These are phyloP conservation scores for Blastobasis adustella DNA, from an alignment of 2,888 invertebrate species.

Conservation along the genomic window DNA sequence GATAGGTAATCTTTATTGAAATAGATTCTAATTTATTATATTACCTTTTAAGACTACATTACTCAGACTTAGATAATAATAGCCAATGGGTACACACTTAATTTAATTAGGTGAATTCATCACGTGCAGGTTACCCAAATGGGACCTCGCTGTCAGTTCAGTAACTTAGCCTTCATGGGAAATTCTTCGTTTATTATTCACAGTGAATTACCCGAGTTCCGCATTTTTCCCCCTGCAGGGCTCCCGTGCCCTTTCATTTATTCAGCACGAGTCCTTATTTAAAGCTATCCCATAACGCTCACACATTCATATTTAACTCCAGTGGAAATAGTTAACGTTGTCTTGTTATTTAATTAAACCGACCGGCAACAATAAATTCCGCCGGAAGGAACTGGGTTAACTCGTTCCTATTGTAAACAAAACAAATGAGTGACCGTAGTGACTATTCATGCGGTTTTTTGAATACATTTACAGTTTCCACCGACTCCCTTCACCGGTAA, in stretches of 20 bases:
- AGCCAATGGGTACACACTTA: too few species aligned
- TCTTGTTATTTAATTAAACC: not conserved
- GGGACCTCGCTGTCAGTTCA: conserved; percentile 30
- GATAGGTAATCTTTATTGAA: conserved; percentile 30
- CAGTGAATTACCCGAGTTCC: conserved; percentile 54
- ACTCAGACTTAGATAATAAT: too few species aligned
- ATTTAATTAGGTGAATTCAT: too few species aligned
- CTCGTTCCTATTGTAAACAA: too few species aligned
- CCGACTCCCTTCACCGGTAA: too few species aligned
- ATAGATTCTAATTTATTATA: conserved; percentile 24
- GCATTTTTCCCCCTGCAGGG: conserved; percentile 49
- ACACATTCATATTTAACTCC: conserved; percentile 26
- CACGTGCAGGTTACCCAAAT: conserved; percentile 31
- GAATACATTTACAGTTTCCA: too few species aligned
- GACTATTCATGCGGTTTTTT: too few species aligned
- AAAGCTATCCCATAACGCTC: conserved; percentile 38
- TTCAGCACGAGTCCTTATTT: conserved; percentile 47
- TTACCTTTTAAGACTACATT: too few species aligned
- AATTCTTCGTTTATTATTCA: conserved; percentile 65
- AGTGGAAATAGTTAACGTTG: not conserved
- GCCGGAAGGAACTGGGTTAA: too few species aligned
- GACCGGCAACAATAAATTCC: too few species aligned
- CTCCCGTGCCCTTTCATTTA: conserved; percentile 55
- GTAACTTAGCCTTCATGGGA: conserved; percentile 32
- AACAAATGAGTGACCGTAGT: too few species aligned